Conservation (phyloP, 30 jellyfish, hydroid and myxozoan genomes). For the Chironex yamaguchii region DNA sequence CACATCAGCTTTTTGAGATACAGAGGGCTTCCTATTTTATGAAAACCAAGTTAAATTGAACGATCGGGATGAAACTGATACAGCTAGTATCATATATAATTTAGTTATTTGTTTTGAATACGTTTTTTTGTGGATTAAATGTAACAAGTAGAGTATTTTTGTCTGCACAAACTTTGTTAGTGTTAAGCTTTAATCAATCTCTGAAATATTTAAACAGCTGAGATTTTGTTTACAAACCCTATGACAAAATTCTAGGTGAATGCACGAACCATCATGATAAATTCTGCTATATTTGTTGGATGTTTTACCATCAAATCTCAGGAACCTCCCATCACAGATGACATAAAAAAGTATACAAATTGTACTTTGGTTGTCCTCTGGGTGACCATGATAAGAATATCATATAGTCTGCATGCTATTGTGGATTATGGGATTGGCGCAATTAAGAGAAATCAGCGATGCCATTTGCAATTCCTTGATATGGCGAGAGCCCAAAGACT, state of each 20-base stretch:
- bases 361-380: conserved; percentile 17
- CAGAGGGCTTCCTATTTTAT: conserved; percentile 7
- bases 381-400: conserved; percentile 8
- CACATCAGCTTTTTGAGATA: too few species aligned
- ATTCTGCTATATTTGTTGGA: conserved; percentile 15
- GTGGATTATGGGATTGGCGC: conserved; percentile 32
- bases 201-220: neutral
- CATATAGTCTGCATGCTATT: conserved; percentile 23
- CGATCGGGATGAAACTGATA: conserved; percentile 4
- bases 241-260: conserved; percentile 3
- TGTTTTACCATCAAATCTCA: conserved; percentile 6
- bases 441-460: conserved; percentile 11
- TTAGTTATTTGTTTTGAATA: conserved; percentile 11
- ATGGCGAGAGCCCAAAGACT: conserved; percentile 19
- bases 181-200: conserved; percentile 3
- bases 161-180: neutral
- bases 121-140: too few species aligned
- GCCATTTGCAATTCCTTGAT: conserved; percentile 34
- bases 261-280: conserved; percentile 34
- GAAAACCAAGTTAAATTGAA: conserved; percentile 8
- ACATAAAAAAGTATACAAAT: conserved; percentile 10
- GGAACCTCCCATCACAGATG: conserved; percentile 12
- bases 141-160: too few species aligned
- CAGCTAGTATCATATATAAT: conserved; percentile 23
- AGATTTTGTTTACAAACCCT: neutral